A percentile compares a stretch with the other conserved stretches of the same genome.
Evolutionary conservation across 2,888 invertebrate genomes (phyloP).

Genomic region (Catocala nupta): DNA sequence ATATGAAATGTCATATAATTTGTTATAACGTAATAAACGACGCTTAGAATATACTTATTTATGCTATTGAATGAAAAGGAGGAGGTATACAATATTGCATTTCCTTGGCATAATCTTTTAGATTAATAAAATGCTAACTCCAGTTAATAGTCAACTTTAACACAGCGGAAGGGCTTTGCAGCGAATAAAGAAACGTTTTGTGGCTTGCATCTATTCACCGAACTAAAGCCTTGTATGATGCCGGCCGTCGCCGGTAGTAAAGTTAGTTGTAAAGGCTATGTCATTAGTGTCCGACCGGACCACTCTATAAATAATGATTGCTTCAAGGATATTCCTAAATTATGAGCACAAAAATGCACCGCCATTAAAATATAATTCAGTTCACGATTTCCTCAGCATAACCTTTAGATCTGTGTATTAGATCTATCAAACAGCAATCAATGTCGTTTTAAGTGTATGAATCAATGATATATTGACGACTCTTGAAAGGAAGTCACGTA

Average conservation of each 20-base stretch:
- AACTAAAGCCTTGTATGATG: slow-evolving; percentile 10
- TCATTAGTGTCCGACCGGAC: slow-evolving; percentile 39
- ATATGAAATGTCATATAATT: neutral
- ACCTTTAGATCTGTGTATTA: slow-evolving; percentile 20
- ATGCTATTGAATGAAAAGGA: neutral
- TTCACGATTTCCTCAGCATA: slow-evolving; percentile 43
- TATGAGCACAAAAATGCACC: slow-evolving; percentile 32
- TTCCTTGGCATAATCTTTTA: neutral
- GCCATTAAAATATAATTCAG: slow-evolving; percentile 41
- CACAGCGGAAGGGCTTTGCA: slow-evolving; percentile 12
- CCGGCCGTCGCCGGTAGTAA: neutral
- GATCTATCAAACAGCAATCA: slow-evolving; percentile 40
- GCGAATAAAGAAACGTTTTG: slow-evolving; percentile 25
- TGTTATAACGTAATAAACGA: neutral
- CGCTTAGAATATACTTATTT: neutral
- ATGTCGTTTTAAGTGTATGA: slow-evolving; percentile 24
- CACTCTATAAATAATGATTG: slow-evolving; percentile 35
- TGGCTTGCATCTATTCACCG: slow-evolving; percentile 22
- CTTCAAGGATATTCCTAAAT: slow-evolving; percentile 40
- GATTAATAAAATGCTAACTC: slow-evolving; percentile 8
- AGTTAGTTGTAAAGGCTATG: slow-evolving; percentile 28
- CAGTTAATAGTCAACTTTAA: slow-evolving; percentile 1
- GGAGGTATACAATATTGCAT: neutral
- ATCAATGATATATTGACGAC: slow-evolving; percentile 32
- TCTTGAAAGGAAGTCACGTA: slow-evolving; percentile 36